Evolutionary conservation across 1,140 invertebrate genomes (phyloP), one percentile per base, ranked within the genome.

Genomic region (Centruroides sculpturatus): DNA sequence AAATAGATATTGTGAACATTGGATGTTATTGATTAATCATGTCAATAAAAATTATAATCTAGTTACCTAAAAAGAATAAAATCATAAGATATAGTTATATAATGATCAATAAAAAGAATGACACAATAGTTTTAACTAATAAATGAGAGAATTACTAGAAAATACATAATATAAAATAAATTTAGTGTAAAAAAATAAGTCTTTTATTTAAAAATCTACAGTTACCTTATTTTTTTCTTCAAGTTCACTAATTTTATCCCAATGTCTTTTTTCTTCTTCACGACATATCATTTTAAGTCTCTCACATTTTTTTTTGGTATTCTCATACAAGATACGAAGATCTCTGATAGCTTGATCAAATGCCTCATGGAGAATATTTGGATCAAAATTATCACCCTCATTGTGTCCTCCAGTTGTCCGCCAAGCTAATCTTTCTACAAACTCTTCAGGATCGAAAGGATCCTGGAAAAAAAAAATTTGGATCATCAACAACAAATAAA

Each of bases 401-500:
- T 88, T 84, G 23, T 79, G 81, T 47, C 81, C 82, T 69, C 89
- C 88, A 66, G 91, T 87, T 48, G 91, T 90, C 70, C 92, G 81
- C 85, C 93, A 94, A 60, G 94, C 94, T 66, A 99, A 77, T 60
- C 92, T 78, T 75, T 98, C 95, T 1, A 99, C 92, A 81, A 98
- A 98, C 70, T 97, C 93, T 74, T 92, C 88, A 35, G 91, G 84
- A 79, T 97, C 90, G 76, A 97, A 98, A 1, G 92, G 91, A 71
- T 97, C 92, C 89, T 82, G 8, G 8, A 23, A 23, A 23, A 23
- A 23, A 23, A 23, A 23, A 23, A 23, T 23, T 23, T 23, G 23
- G 23, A 23, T 23, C 23, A 23, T 1, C 23, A 23, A 23, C 23
- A 23, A 23, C 23, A 23, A 23, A 23, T 23, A 23, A 23, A 23